Percentiles rank a stretch among this genome's conserved stretches.
Evolutionary conservation across 1,140 invertebrate species (phyloP).

Genomic region (Drosophila subpulchrella): DNA sequence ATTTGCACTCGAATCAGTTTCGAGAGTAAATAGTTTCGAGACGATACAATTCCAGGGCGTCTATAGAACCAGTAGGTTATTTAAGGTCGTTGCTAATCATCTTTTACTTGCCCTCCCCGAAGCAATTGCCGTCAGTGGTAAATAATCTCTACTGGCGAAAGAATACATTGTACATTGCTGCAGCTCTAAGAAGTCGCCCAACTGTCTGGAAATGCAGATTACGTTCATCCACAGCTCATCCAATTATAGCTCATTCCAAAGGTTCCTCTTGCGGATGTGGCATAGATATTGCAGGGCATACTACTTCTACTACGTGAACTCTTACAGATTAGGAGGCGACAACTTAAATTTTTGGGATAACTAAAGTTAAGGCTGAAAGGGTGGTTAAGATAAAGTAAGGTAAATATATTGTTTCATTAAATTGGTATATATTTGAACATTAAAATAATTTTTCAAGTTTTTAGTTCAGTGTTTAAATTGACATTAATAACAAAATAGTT

Average conservation of each 20-base stretch:
- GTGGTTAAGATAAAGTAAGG: too few species aligned
- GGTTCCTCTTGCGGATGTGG: slow-evolving; percentile 39
- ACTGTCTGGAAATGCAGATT: slow-evolving; percentile 47
- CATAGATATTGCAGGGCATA: slow-evolving; percentile 23
- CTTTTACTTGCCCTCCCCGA: slow-evolving; percentile 4
- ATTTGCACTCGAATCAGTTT: slow-evolving; percentile 24
- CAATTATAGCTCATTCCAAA: slow-evolving; percentile 38
- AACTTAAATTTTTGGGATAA: too few species aligned
- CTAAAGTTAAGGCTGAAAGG: too few species aligned
- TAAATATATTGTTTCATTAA: too few species aligned
- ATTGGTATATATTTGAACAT: too few species aligned
- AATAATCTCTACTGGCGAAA: slow-evolving; percentile 7
- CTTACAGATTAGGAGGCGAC: not conserved
- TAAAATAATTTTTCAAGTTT: too few species aligned
- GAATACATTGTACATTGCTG: slow-evolving; percentile 10
- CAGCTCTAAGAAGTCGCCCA: slow-evolving; percentile 39
- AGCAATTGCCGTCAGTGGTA: not conserved
- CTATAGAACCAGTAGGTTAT: slow-evolving; percentile 24
- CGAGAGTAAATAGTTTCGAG: slow-evolving; percentile 20
- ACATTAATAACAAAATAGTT: too few species aligned
- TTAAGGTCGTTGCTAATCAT: slow-evolving; percentile 36
- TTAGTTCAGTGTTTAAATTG: too few species aligned
- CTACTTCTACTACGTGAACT: slow-evolving; percentile 1
- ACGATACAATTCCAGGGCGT: slow-evolving; percentile 8
- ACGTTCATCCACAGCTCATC: slow-evolving; percentile 28